Base-by-base conservation (phyloP, 2,888 invertebrate genomes). In the Campoletis raptor region DNA sequence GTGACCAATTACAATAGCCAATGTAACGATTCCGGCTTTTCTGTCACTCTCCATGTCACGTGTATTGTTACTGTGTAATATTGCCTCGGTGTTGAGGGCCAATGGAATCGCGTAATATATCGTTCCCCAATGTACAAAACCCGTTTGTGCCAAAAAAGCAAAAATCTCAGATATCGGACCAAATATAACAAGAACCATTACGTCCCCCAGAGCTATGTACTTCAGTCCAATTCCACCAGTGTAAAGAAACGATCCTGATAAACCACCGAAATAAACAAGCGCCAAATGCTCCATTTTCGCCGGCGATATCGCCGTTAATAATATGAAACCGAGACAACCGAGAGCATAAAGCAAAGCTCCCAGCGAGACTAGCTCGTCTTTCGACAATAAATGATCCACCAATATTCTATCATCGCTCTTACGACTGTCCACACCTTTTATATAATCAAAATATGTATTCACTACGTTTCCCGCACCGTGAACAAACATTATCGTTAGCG, bases 381-480 rank as follows among this genome's bases (percentile, higher is more conserved):
- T 97, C 0, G 97, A 96, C 79, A 99, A 95, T 91, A 98, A 97
- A 90, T 98, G 97, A 95, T 99, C 99, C n/a, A 99, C 99, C 81
- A 99, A 95, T 90, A 98, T 99, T 92, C 99, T 96, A 93, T 99
- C 99, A 93, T 99, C 99, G 90, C 98, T 98, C 95, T 98, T 98
- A 7, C 89, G 83, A 93, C 97, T 98, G 94, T 99, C 99, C 82
- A 99, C 98, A 70, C 98, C 99, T 95, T 98, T 98, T 48, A 98
- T 96, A 93, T 97, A 99, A 94, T 99, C 99, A 94, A 97, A 99
- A 94, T 99, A 99, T 0, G 99, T 99, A 94, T 99, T 99, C 37
- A 99, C 99, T 61, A 99, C 97, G 95, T 99, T 99, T 78, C 99
- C 99, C 86, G 99, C 99, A 86, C 98, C 98, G 93, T 99, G 99